Evolutionary conservation across 2,797 vertebrate genomes (phyloP).

Genomic region (Eospalax fontanierii): DNA sequence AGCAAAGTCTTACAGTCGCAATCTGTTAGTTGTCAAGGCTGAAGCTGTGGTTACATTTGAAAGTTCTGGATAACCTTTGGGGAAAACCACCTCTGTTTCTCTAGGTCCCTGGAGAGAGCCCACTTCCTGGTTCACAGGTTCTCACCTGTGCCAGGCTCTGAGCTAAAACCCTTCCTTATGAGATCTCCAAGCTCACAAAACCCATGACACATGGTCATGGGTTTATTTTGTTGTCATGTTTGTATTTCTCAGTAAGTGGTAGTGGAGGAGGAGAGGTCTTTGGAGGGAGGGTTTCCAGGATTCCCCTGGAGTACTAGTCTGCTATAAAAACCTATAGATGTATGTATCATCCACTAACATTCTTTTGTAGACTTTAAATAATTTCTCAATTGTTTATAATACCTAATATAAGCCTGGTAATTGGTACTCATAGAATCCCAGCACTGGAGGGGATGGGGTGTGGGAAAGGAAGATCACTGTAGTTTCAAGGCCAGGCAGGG

Average conservation of each 20-base stretch:
- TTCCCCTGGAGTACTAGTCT: neutral
- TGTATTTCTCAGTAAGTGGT: neutral
- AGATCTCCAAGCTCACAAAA: neutral
- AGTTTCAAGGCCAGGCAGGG: neutral
- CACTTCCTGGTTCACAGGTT: no score
- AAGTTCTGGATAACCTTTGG: neutral
- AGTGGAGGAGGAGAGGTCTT: neutral
- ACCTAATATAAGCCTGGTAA: neutral
- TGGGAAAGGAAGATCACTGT: neutral
- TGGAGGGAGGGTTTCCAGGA: neutral
- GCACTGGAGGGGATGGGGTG: neutral
- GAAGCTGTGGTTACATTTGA: neutral
- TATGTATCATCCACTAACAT: no score
- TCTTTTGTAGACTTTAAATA: neutral
- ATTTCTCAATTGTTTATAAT: neutral
- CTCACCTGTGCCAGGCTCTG: neutral
- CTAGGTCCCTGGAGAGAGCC: no score
- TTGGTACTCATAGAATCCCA: neutral
- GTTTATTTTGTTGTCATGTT: neutral
- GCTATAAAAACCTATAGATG: neutral
- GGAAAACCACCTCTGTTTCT: rapidly evolving
- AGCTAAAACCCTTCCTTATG: neutral
- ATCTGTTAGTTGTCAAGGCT: neutral
- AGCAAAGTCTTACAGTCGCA: neutral
- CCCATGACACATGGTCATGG: neutral